Evolutionary conservation across 2,888 invertebrate genomes (phyloP).

Genomic region (Lithodes maja): DNA sequence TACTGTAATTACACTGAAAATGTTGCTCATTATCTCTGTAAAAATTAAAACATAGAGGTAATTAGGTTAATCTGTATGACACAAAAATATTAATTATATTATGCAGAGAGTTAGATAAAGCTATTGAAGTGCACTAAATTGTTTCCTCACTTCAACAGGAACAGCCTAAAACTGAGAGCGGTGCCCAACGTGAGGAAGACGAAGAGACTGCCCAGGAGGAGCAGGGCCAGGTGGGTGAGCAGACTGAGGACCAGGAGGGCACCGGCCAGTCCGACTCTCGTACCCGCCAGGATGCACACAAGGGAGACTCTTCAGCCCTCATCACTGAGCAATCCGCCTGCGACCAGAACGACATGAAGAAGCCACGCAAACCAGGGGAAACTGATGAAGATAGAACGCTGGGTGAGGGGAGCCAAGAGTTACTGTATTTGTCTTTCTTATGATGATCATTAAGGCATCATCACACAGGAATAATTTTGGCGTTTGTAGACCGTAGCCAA

Average conservation of each 20-base stretch:
- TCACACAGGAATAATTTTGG: too few relatives aligned
- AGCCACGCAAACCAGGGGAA: conserved; percentile 82
- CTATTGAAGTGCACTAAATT: too few relatives aligned
- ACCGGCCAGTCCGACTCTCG: conserved; percentile 76
- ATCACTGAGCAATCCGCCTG: conserved; percentile 63
- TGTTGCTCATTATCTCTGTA: too few relatives aligned
- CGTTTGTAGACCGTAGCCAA: too few relatives aligned
- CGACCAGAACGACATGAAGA: conserved; percentile 76
- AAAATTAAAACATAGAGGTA: too few relatives aligned
- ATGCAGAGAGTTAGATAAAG: too few relatives aligned
- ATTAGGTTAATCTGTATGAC: too few relatives aligned
- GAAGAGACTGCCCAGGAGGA: conserved; percentile 71
- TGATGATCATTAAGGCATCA: too few relatives aligned
- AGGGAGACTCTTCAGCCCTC: conserved; percentile 63
- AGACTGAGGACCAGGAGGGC: conserved; percentile 73
- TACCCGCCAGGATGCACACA: conserved; percentile 65
- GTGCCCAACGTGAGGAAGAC: conserved; percentile 68
- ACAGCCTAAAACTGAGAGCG: conserved; percentile 57
- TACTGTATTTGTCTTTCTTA: too few relatives aligned
- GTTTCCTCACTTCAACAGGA: conserved; percentile 42
- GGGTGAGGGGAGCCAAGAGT: conserved; percentile 74
- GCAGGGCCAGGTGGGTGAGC: conserved; percentile 70
- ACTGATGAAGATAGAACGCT: conserved; percentile 85
- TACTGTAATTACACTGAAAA: too few relatives aligned
- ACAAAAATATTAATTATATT: too few relatives aligned